Percentiles rank a stretch among this genome's conserved stretches.
These are phyloP conservation scores for Alauda arvensis DNA, from an alignment of 2,797 vertebrate species.

Conservation along the genomic window DNA sequence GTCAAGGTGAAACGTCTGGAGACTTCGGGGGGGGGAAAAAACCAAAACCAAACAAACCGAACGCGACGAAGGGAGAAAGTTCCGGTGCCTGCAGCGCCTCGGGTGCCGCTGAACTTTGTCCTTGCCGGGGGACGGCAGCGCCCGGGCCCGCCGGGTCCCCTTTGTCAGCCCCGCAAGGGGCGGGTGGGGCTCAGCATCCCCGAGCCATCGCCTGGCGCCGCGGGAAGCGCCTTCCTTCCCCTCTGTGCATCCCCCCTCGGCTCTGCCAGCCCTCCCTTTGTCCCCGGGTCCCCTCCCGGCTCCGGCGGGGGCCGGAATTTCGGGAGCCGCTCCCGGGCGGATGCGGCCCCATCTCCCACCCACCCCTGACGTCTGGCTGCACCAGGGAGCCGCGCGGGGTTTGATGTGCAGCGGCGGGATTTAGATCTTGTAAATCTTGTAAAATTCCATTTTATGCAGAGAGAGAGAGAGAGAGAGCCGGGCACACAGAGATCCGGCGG, in stretches of 20 bases:
- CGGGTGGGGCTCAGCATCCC: background rate
- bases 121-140: background rate
- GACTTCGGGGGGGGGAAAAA: background rate
- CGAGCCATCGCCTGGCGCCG: background rate
- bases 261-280: background rate
- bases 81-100: fast-evolving
- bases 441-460: constrained; percentile 51
- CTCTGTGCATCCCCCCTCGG: background rate
- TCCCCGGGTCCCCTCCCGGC: background rate
- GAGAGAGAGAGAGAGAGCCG: no score
- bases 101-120: background rate
- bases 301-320: background rate
- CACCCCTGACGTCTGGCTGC: constrained; percentile 23
- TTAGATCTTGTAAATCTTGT: constrained; percentile 32
- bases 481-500: background rate
- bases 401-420: constrained; percentile 18
- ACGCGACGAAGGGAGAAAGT: fast-evolving
- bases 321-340: background rate
- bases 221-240: background rate
- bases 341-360: constrained; percentile 4
- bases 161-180: background rate
- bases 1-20: constrained; percentile 6
- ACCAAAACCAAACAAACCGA: background rate
- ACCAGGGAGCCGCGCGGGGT: background rate
- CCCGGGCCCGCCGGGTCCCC: background rate